Conservation (phyloP, 2,888 invertebrate genomes). For the Acronicta leporina region DNA sequence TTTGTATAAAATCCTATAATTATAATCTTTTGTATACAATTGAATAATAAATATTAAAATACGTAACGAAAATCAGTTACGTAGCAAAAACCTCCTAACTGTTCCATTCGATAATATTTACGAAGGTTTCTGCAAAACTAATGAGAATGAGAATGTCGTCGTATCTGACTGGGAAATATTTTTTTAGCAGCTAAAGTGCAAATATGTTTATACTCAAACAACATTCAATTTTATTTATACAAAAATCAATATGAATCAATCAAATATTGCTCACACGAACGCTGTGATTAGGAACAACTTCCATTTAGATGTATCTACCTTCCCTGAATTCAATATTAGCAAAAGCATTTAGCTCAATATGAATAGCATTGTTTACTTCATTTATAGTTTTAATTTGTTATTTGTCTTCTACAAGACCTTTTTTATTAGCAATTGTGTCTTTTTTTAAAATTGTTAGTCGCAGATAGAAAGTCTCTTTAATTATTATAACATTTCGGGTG, state of each 20-base stretch:
- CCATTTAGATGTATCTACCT: background rate
- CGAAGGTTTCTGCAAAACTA: background rate
- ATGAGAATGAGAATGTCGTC: too few relatives aligned
- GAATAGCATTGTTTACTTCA: constrained; percentile 16
- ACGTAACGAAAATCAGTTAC: too few relatives aligned
- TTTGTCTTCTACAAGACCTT: constrained; percentile 51
- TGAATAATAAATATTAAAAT: too few relatives aligned
- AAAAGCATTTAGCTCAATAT: constrained; percentile 36
- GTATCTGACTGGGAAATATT: too few relatives aligned
- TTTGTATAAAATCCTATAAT: constrained; percentile 15
- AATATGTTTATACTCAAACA: background rate
- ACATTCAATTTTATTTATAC: background rate
- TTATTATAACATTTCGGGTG: constrained; percentile 77
- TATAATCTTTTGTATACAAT: too few relatives aligned
- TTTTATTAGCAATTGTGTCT: constrained; percentile 28
- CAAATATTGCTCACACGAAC: background rate
- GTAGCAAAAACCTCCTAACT: too few relatives aligned
- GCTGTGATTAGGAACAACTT: background rate
- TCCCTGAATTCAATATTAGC: constrained; percentile 3
- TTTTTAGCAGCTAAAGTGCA: too few relatives aligned
- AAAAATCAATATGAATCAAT: constrained; percentile 30
- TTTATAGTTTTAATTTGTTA: constrained; percentile 32
- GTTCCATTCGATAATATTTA: background rate
- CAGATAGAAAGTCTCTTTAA: constrained; percentile 50
- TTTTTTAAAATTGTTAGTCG: constrained; percentile 50